Base-by-base conservation (phyloP, 2,113 vertebrate genomes). In the Empidonax alnorum region DNA sequence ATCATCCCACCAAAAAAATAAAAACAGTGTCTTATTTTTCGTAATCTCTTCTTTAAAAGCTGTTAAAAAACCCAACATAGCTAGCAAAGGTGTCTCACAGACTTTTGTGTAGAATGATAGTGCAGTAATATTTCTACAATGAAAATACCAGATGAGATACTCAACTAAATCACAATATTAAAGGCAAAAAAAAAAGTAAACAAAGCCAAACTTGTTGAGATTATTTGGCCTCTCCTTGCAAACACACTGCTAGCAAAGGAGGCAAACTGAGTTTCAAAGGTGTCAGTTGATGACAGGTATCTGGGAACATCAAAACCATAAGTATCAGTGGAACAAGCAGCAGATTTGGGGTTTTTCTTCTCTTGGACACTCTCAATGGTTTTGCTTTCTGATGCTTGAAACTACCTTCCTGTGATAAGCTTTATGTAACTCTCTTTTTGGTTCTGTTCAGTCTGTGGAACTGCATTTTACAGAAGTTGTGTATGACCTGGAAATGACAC, bases 191-290 rank as follows among this genome's bases (percentile, higher is more conserved):
- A 22, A 87, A 74, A 95, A 53, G 22, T 47, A 78, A 39, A 79
- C 47, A 86, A 72, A 95, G 69, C 35, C 74, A 91, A 81, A 94
- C 21, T 73, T 87, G 25, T 28, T 61, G 62, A 97, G 31, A 79
- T 33, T 93, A 50, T 71, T 88, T 59, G 47, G 50, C 50, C 37
- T 50, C 24, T 33, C 3, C 69, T 49, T 79, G 22, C 4, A 89
- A 46, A n/a, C 12, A 52, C 22, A 41, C 4, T 49, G 52, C 81
- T 9, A 66, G 33, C 37, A 77, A 90, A 80, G 47, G 39, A 81
- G 49, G 53, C 18, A 78, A 90, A 87, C 2, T 24, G 53, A 75
- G 19, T 77, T 85, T 87, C n/a, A 37, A 62, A 84, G 46, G 46
- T 35, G 28, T 56, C 67, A 78, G 21, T 6, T 52, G 18, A 35